Conservation (phyloP, 2,113 vertebrate genomes). For the Ursus arctos region DNA sequence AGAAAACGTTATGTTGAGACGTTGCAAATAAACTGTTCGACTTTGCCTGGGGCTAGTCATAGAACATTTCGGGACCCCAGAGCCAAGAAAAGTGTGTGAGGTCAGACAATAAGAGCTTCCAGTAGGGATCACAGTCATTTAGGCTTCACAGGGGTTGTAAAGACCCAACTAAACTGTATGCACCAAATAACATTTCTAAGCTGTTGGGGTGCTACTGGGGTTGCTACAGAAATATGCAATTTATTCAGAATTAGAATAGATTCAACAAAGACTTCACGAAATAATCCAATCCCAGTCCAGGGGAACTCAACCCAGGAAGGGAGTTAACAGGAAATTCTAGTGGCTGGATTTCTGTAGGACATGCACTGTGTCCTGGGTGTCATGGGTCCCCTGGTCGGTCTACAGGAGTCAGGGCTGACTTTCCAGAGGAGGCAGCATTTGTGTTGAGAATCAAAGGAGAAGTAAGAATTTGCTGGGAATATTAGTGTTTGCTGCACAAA, state of each 20-base stretch:
- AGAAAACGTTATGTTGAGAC: neutral
- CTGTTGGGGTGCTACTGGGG: neutral
- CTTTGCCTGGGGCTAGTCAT: neutral
- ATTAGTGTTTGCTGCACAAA: neutral
- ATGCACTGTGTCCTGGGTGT: neutral
- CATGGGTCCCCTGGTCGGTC: neutral
- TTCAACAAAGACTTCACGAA: neutral
- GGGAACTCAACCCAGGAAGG: neutral
- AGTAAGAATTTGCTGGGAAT: neutral
- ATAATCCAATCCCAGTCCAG: neutral
- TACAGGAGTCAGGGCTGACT: neutral
- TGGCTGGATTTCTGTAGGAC: neutral
- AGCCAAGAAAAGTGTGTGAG: neutral
- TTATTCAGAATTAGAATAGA: neutral
- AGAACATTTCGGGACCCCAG: neutral
- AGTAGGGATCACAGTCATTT: neutral
- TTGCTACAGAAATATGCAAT: neutral
- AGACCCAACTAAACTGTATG: neutral
- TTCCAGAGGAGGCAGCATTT: neutral
- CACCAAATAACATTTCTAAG: neutral
- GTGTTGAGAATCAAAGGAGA: neutral
- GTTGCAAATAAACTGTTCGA: neutral
- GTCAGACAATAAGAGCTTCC: neutral
- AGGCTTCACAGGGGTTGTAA: neutral
- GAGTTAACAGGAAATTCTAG: neutral